Base-by-base conservation (phyloP, 2,113 vertebrate genomes). In the Lota lota region DNA sequence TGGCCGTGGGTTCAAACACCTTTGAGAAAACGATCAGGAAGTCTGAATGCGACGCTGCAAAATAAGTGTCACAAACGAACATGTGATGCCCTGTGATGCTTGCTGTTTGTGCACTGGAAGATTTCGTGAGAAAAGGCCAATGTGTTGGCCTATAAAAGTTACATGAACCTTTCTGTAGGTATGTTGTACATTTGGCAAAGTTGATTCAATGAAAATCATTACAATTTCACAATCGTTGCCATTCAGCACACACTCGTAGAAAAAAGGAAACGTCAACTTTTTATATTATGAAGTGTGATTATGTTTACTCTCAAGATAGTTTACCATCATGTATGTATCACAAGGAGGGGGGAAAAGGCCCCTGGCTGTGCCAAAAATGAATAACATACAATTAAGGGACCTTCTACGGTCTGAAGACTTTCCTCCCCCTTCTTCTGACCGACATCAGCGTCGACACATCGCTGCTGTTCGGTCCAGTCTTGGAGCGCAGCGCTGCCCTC, bases 351-450 rank as follows among this genome's bases (percentile, higher is more conserved):
- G 7, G 2, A 47, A 47, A 12, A 14, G 40, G 8, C 40, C 40
- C 40, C 12, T 47, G 40, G 2, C 40, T 12, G 11, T 14, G 40
- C 8, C 12, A 12, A 47, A 47, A 47, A 47, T 1, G 40, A 33
- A 33, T 14, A 14, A 47, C 1, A 47, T 8, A 14, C 12, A 47
- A 47, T 47, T 14, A 47, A n/a, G n/a, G n/a, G n/a, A n/a, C n/a
- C n/a, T n/a, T n/a, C n/a, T n/a, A n/a, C n/a, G n/a, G n/a, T n/a
- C n/a, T n/a, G n/a, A n/a, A 28, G 3, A 18, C 61, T 58, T 71
- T 68, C 67, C 69, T 81, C 72, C 68, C 81, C 66, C 80, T 81
- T n/a, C 36, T 65, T 67, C 82, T 83, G 71, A 58, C 40, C 65
- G 67, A 51, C 18, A 58, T 28, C 17, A 65, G 15, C 8, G 60